phyloP scores from a whole-genome alignment of 1,140 invertebrate species.

The Pentalonia nigronervosa region DNA sequence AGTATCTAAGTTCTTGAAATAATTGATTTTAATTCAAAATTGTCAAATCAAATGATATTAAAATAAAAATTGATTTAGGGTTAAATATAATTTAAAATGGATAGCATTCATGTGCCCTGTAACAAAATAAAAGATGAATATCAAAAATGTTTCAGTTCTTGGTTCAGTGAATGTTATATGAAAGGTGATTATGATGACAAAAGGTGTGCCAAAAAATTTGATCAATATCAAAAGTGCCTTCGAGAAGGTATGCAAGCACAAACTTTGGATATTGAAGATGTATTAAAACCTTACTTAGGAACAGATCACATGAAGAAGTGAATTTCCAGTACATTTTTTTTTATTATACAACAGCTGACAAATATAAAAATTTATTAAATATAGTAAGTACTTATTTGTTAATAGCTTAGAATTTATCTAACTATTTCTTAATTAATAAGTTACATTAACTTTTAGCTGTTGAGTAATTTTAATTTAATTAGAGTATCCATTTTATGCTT shows the following conservation, averaged over 20 bases:
- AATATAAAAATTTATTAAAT: background rate
- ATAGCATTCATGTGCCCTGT: conserved; percentile 62
- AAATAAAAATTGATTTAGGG: background rate
- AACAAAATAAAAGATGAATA: conserved; percentile 41
- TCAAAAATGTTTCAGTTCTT: conserved; percentile 42
- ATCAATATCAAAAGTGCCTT: conserved; percentile 39
- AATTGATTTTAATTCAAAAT: background rate
- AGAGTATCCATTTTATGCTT: background rate
- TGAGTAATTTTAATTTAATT: background rate
- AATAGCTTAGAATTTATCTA: background rate
- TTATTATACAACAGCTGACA: too few species aligned
- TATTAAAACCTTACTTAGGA: conserved; percentile 41
- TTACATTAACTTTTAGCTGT: background rate
- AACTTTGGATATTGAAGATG: conserved; percentile 10
- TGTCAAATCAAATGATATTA: background rate
- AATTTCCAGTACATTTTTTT: background rate
- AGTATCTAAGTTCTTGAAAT: too few species aligned
- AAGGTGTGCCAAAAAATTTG: conserved; percentile 38
- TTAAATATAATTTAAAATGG: background rate
- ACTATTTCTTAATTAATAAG: background rate
- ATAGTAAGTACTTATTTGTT: background rate
- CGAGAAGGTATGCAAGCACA: background rate
- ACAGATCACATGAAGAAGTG: conserved; percentile 39
- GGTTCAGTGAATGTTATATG: conserved; percentile 50
- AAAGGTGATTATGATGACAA: conserved; percentile 51